Evolutionary conservation across 2,888 invertebrate species (phyloP), one percentile per base, ranked within the genome.

Genomic region (Polia nebulosa): DNA sequence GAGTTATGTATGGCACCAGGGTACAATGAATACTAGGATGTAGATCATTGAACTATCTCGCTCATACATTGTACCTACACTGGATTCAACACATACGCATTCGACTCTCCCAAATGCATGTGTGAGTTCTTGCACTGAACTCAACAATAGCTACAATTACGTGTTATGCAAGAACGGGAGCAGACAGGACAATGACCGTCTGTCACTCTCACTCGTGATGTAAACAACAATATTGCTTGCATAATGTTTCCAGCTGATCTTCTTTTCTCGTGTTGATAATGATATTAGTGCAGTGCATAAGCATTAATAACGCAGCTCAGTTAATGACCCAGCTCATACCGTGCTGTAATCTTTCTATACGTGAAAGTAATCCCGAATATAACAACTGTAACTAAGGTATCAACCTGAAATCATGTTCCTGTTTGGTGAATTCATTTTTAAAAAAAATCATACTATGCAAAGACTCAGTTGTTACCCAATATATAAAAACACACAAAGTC

Each of bases 71-170:
- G 22, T 34, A 1, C 11, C n/a, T n/a, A 66, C 11, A 47, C 34
- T 4, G 45, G 22, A 66, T 22, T 65, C 15, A 29, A 41, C 44
- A 53, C 27, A 53, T n/a, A 32, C 29, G 22, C 45, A 64, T 44
- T n/a, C 11, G 5, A 65, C 4, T 66, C 25, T 25, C n/a, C 27
- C 4, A 20, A 25, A 45, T 25, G 5, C 15, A 49, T 32, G 64
- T 61, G 47, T 41, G 29, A 39, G 29, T 64, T 22, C 36, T 15
- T 9, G n/a, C n/a, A 63, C n/a, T 49, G 64, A 49, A 65, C 39
- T 64, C 22, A 45, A 32, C 60, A 45, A n/a, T 25, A 8, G 15
- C 34, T 8, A 29, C 15, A 22, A 15, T 36, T 22, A 34, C 39
- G 32, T 17, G 34, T 15, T 36, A 66, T 53, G 13, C 45, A 52